Percentiles rank a stretch among this genome's conserved stretches.
phyloP scores from a whole-genome alignment of 1,140 invertebrate species.

The Bombus sylvicola region DNA sequence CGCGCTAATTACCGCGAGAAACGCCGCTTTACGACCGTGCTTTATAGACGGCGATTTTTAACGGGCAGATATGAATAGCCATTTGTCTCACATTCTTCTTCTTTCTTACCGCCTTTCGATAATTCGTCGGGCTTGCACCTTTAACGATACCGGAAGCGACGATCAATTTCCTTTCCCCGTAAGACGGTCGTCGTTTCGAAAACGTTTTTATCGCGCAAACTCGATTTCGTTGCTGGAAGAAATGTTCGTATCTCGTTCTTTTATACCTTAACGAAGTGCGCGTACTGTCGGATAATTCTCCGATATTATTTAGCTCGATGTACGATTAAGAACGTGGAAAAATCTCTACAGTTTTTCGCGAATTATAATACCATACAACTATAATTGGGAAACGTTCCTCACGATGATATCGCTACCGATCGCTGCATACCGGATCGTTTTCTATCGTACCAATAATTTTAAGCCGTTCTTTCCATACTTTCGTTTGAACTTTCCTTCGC shows the following conservation, averaged over 20 bases:
- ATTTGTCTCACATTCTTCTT: constrained; percentile 19
- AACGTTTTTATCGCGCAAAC: not conserved
- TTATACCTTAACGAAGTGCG: not conserved
- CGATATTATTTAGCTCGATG: no score
- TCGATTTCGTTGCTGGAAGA: not conserved
- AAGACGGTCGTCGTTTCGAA: not conserved
- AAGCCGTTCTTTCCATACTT: no score
- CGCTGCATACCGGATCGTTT: no score
- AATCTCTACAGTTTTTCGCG: no score
- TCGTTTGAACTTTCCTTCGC: no score
- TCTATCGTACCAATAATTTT: no score
- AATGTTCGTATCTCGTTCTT: not conserved
- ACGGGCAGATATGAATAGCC: constrained; percentile 35
- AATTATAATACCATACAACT: no score
- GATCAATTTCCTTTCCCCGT: not conserved
- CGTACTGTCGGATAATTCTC: no score
- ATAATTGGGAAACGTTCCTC: no score
- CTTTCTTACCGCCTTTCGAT: constrained; percentile 30
- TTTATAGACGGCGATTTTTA: constrained; percentile 48
- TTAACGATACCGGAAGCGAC: constrained; percentile 17
- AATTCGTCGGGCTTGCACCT: constrained; percentile 3
- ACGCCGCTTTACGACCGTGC: constrained; percentile 30
- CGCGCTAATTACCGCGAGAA: constrained; percentile 54
- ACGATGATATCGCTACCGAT: no score
- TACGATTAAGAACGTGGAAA: no score